Percentiles rank a stretch among this genome's conserved stretches.
Evolutionary conservation across 2,888 invertebrate genomes (phyloP).

Genomic region (Terebella lapidaria): DNA sequence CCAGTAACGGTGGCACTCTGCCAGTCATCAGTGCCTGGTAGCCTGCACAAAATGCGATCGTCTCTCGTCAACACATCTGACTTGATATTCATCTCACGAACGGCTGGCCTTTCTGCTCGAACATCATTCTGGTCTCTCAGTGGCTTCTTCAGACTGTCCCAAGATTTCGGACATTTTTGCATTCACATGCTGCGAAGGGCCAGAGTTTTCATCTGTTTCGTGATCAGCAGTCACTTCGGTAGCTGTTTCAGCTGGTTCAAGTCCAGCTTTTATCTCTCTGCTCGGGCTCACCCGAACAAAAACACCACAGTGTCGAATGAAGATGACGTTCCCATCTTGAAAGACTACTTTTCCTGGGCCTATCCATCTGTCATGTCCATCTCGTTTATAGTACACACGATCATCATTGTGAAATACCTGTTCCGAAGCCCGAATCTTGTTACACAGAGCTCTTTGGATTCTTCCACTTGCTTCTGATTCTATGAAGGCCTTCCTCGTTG

Average conservation of each 20-base stretch:
- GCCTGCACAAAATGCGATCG: too few species aligned
- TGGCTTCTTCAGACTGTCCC: too few species aligned
- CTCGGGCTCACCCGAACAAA: neutral
- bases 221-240: neutral
- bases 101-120: too few species aligned
- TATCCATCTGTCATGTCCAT: neutral
- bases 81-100: too few species aligned
- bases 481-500: neutral
- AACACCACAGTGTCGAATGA: neutral
- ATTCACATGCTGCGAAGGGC: too few species aligned
- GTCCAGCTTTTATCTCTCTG: neutral
- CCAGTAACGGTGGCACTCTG: too few species aligned
- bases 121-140: too few species aligned
- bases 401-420: neutral
- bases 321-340: slow-evolving; percentile 1
- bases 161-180: too few species aligned
- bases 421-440: neutral
- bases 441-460: neutral
- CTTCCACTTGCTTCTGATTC: neutral
- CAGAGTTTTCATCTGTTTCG: too few species aligned
- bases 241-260: neutral
- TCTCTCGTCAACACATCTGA: too few species aligned
- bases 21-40: too few species aligned
- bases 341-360: neutral
- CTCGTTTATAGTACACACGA: neutral